Base-by-base conservation (phyloP, 2,888 invertebrate genomes). In the Lochmaea crataegi region DNA sequence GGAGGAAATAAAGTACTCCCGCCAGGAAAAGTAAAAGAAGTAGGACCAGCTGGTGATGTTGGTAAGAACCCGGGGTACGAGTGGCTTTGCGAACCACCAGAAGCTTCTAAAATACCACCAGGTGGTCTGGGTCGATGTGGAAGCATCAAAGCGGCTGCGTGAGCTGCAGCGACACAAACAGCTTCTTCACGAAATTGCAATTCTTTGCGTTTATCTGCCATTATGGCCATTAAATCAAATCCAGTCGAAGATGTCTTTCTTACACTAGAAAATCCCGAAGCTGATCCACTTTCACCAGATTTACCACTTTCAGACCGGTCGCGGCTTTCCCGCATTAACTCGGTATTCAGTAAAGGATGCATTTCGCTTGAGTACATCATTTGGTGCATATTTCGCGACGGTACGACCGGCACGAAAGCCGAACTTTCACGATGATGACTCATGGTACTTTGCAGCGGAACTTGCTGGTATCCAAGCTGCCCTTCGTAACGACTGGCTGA, bases 141-240 rank as follows among this genome's bases (percentile, higher is more conserved):
- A 84, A 79, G 94, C 89, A 89, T 94, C 64, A 83, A 16, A 87
- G 90, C 73, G 89, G 84, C 84, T 3, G 87, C 86, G 48, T 85
- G 84, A 41, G 83, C 84, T 1, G 86, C 86, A 4, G 87, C 87
- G 9, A 86, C 86, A 75, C 86, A 86, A 1, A 90, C 90, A 0
- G 92, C 93, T 58, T 92, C 93, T 83, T 93, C 93, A 18, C 93
- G 88, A 65, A 94, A 85, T 0, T 94, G 94, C 67, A 95, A 87
- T 83, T 95, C 95, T 85, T 95, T 95, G 72, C 94, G 89, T 84
- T 95, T 96, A 83, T 95, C 95, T 3, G 94, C 94, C 94, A 95
- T 95, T 93, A 95, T 94, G 53, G 95, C 95, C 90, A 95, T 94
- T 79, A 95, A 90, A 84, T 95, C 95, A 82, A 94, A 95, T 80